Conservation (phyloP, 2,888 invertebrate genomes). For the Patella caerulea region DNA sequence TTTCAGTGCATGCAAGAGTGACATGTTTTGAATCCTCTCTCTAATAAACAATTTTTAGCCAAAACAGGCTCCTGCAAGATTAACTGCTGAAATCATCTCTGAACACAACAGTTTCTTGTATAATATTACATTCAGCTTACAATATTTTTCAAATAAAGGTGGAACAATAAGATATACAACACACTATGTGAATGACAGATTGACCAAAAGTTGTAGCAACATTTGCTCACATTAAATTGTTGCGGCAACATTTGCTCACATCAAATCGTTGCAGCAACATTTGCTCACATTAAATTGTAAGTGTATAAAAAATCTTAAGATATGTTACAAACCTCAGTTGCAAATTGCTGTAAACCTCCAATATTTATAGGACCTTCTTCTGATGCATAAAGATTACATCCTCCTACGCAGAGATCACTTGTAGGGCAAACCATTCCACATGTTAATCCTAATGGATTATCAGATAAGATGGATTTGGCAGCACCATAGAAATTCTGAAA, state of each 20-base stretch:
- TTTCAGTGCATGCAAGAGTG: too few species aligned
- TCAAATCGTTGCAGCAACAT: too few species aligned
- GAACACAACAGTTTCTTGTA: too few species aligned
- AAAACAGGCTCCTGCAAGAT: too few species aligned
- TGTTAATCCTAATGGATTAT: slow-evolving; percentile 87
- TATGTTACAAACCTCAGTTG: slow-evolving; percentile 82
- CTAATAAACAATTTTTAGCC: neutral
- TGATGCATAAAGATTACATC: slow-evolving; percentile 94
- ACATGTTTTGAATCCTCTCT: too few species aligned
- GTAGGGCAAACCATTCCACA: slow-evolving; percentile 96
- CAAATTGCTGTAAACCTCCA: slow-evolving; percentile 97
- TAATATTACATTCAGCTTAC: too few species aligned
- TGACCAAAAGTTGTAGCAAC: neutral
- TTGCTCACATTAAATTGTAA: neutral
- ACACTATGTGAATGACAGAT: too few species aligned
- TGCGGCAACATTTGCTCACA: neutral
- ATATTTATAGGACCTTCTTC: slow-evolving; percentile 99
- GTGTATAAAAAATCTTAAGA: neutral
- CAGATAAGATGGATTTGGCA: slow-evolving; percentile 92
- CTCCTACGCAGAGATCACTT: slow-evolving; percentile 97
- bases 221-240: neutral
- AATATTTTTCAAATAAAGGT: too few species aligned
- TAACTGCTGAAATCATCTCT: too few species aligned
- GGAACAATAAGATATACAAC: too few species aligned
- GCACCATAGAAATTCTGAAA: slow-evolving; percentile 96